Evolutionary conservation across 2,888 invertebrate species (phyloP).

Genomic region (Linyphia triangularis): DNA sequence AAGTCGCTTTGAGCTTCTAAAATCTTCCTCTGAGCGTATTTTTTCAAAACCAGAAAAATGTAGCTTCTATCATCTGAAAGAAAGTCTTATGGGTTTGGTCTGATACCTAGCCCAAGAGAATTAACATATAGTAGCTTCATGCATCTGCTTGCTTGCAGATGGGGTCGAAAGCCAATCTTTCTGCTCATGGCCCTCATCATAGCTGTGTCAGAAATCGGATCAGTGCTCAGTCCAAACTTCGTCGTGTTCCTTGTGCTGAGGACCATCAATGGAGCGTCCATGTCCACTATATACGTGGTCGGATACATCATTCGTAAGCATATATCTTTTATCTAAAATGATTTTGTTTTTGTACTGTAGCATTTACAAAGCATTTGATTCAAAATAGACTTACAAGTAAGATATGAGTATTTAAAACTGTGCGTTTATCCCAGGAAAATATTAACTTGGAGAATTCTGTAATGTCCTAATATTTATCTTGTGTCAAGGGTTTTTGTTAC

Average conservation of each 20-base stretch:
- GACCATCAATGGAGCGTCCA: slow-evolving; percentile 47
- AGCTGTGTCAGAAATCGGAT: slow-evolving; percentile 27
- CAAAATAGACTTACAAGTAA: not conserved
- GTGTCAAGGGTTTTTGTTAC: too few relatives aligned
- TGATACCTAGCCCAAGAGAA: too few relatives aligned
- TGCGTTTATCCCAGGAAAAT: not conserved
- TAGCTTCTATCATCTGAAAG: not conserved
- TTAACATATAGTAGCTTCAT: too few relatives aligned
- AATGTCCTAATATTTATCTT: too few relatives aligned
- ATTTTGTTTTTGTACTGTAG: too few relatives aligned
- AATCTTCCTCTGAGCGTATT: not conserved
- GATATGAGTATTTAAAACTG: not conserved
- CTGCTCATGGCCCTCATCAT: slow-evolving; percentile 33
- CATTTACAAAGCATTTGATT: not conserved
- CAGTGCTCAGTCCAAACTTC: slow-evolving; percentile 54
- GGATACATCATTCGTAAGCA: slow-evolving; percentile 72
- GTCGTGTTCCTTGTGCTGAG: slow-evolving; percentile 46
- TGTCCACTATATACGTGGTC: slow-evolving; percentile 59
- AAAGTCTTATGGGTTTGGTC: too few relatives aligned
- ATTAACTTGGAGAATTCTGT: too few relatives aligned
- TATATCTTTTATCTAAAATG: not conserved
- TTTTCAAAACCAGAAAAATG: too few relatives aligned
- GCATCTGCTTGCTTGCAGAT: slow-evolving; percentile 8
- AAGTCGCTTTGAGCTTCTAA: too few relatives aligned
- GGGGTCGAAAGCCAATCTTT: slow-evolving; percentile 65